Evolutionary conservation across 2,113 vertebrate species (phyloP).

Genomic region (Pogonocichla stellata): DNA sequence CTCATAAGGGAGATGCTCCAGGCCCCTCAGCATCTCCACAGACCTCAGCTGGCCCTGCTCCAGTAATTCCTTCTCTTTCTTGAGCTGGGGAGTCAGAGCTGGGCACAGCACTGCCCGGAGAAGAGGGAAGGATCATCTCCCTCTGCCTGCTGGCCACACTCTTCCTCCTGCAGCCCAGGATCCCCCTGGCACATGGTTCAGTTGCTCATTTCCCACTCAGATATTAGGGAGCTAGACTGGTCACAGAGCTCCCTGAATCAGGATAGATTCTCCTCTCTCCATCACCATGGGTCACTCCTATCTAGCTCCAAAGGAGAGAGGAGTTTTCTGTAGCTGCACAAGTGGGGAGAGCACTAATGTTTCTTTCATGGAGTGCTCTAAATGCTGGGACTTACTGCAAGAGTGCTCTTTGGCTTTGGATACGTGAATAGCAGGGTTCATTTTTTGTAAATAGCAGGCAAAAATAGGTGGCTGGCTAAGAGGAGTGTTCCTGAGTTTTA

Average conservation of each 20-base stretch:
- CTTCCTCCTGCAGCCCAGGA: not conserved
- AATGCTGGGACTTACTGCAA: not conserved
- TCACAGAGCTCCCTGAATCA: not conserved
- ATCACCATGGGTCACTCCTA: not conserved
- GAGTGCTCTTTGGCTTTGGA: not conserved
- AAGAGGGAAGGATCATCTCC: not conserved
- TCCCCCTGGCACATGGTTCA: not conserved
- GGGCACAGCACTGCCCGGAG: not conserved
- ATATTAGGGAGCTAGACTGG: not conserved
- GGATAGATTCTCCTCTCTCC: not conserved
- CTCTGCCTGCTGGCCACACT: not conserved
- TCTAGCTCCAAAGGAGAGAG: not conserved
- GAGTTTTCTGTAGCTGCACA: not conserved
- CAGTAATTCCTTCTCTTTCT: not conserved
- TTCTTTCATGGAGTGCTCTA: not conserved
- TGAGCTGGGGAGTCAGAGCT: not conserved
- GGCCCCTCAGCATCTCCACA: not conserved
- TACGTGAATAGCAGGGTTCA: not conserved
- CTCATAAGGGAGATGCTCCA: not conserved
- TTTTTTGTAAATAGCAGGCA: not conserved
- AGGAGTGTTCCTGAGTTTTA: conserved; percentile 38
- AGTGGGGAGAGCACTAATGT: not conserved
- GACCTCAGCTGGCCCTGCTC: not conserved
- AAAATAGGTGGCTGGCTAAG: conserved; percentile 17
- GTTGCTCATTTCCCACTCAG: not conserved